Percentiles rank a stretch among this genome's conserved stretches.
Evolutionary conservation across 2,797 vertebrate genomes (phyloP).

Genomic region (Gymnopithys bicolor): DNA sequence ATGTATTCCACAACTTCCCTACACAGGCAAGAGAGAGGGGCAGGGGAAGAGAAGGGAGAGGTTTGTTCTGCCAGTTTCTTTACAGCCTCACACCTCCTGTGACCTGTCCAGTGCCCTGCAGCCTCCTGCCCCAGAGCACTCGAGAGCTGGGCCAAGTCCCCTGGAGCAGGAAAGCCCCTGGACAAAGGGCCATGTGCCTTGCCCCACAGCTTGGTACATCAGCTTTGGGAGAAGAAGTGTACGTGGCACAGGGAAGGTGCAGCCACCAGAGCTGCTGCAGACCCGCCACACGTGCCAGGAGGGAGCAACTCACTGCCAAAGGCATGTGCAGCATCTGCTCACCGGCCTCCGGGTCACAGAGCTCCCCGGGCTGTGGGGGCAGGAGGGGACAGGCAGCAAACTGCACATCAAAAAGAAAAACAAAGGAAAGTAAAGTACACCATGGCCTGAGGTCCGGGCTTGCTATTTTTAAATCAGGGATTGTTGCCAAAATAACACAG

Average conservation of each 20-base stretch:
- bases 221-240: neutral
- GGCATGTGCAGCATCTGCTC: neutral
- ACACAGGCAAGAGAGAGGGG: neutral
- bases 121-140: neutral
- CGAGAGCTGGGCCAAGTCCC: neutral
- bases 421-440: neutral
- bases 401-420: neutral
- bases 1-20: slow-evolving; percentile 99
- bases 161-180: neutral
- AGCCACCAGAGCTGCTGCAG: neutral
- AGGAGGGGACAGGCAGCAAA: neutral
- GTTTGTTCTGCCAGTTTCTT: neutral
- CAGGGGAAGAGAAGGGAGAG: neutral
- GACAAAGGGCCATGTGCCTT: neutral
- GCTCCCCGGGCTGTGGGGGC: neutral
- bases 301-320: accelerated
- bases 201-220: neutral
- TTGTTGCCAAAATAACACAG: slow-evolving; percentile 43
- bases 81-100: neutral
- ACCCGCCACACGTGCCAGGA: accelerated
- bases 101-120: neutral
- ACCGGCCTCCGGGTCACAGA: accelerated
- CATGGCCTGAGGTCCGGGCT: neutral
- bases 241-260: accelerated
- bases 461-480: slow-evolving; percentile 56